Conservation (phyloP, 2,888 invertebrate species). For the Phalera bucephala region DNA sequence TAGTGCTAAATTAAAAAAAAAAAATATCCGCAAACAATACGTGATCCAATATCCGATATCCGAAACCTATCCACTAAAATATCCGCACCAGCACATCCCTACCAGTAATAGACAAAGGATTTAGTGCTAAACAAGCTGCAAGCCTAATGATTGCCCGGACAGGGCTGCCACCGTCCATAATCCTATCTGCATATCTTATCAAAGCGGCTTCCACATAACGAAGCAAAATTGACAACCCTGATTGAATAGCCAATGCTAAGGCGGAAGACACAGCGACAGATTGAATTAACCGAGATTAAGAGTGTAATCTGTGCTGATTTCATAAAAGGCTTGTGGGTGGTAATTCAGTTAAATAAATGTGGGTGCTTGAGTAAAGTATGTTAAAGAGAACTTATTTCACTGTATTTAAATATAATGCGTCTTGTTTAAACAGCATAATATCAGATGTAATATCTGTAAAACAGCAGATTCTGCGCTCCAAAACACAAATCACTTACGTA, state of each 20-base stretch:
- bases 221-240: constrained; percentile 59
- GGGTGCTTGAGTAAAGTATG: no score
- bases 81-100: constrained; percentile 24
- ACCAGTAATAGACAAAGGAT: constrained; percentile 61
- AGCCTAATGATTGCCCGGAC: constrained; percentile 46
- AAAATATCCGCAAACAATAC: no score
- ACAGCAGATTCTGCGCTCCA: no score
- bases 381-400: no score
- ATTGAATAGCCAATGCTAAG: constrained; percentile 31
- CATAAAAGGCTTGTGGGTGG: not conserved
- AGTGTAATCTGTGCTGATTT: not conserved
- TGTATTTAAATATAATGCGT: no score
- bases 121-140: constrained; percentile 54
- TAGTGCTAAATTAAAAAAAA: no score
- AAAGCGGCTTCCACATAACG: constrained; percentile 60
- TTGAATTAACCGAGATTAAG: not conserved
- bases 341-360: no score
- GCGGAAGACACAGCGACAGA: not conserved
- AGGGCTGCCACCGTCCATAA: constrained; percentile 51
- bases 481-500: no score
- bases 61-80: not conserved
- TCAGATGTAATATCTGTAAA: no score
- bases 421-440: no score
- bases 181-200: constrained; percentile 72
- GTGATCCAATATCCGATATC: no score